Evolutionary conservation across 2,113 vertebrate species (phyloP).

Genomic region (Ceratotherium simum): DNA sequence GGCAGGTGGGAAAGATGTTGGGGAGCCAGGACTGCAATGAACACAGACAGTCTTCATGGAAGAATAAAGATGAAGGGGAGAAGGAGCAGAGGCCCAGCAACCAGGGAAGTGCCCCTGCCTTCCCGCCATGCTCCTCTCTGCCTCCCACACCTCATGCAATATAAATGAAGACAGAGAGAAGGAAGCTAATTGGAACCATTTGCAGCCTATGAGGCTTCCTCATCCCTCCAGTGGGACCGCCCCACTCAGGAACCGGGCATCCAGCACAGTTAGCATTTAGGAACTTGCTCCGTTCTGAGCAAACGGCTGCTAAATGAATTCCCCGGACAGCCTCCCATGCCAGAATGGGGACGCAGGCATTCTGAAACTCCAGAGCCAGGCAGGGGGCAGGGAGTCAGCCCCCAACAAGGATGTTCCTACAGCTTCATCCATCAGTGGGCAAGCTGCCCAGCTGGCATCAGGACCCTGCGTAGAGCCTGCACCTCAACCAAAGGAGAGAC

Average conservation of each 20-base stretch:
- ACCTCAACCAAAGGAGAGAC: not conserved
- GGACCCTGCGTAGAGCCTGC: not conserved
- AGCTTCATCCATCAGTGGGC: not conserved
- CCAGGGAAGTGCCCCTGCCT: not conserved
- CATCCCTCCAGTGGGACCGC: not conserved
- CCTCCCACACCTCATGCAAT: not conserved
- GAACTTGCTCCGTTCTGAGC: not conserved
- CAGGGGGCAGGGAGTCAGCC: not conserved
- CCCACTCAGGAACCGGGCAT: not conserved
- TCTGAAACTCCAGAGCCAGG: not conserved
- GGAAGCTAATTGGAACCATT: constrained; percentile 29
- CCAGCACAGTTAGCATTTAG: not conserved
- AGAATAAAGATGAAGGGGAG: not conserved
- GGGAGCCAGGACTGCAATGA: not conserved
- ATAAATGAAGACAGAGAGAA: constrained; percentile 24
- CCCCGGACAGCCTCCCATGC: not conserved
- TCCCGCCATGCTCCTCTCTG: not conserved
- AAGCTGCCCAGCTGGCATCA: not conserved
- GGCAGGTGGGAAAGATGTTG: not conserved
- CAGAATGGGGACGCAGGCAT: not conserved
- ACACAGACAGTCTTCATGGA: not conserved
- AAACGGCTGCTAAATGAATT: constrained; percentile 58
- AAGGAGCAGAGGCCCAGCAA: not conserved
- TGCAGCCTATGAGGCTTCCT: constrained; percentile 57
- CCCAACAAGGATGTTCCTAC: not conserved